A percentile compares a stretch with the other conserved stretches of the same genome.
Evolutionary conservation across 2,797 vertebrate genomes (phyloP).

Genomic region (Avahi laniger): DNA sequence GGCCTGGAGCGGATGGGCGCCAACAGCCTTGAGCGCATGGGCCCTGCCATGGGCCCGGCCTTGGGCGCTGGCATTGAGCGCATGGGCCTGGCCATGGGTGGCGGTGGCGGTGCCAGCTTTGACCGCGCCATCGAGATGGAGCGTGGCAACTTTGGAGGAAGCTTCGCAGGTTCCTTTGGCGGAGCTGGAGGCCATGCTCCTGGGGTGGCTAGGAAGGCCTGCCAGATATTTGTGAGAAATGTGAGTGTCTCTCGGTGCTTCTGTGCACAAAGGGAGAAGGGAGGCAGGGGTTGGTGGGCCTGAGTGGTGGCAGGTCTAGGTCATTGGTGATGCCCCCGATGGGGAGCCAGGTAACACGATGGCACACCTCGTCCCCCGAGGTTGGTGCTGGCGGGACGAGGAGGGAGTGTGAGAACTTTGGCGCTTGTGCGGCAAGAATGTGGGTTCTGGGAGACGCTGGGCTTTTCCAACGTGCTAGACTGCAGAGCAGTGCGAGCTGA

Average conservation of each 20-base stretch:
- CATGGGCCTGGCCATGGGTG: slow-evolving; percentile 89
- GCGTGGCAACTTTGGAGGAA: slow-evolving; percentile 93
- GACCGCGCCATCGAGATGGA: slow-evolving; percentile 95
- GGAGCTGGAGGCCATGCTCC: slow-evolving; percentile 90
- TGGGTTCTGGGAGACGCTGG: not conserved
- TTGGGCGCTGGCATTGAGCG: slow-evolving; percentile 92
- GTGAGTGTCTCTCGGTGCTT: slow-evolving; percentile 85
- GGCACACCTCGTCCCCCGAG: not conserved
- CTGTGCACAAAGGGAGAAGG: not conserved
- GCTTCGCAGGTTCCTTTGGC: slow-evolving; percentile 90
- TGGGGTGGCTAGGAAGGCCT: slow-evolving; percentile 93
- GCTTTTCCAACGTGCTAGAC: not conserved
- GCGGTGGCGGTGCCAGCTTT: slow-evolving; percentile 89
- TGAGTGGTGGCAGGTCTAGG: not conserved
- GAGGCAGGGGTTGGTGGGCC: not conserved
- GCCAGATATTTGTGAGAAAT: slow-evolving; percentile 99
- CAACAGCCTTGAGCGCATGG: slow-evolving; percentile 90
- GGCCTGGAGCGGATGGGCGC: slow-evolving; percentile 91
- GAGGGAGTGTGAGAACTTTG: not conserved
- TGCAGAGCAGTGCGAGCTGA: not conserved
- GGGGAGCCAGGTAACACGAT: not conserved
- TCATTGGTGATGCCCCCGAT: too few relatives aligned
- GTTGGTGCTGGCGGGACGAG: not conserved
- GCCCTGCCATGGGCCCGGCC: slow-evolving; percentile 85
- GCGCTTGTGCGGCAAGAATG: not conserved